A percentile compares a stretch with the other conserved stretches of the same genome.
Conservation (phyloP, 2,113 vertebrate genomes). For the Phalacrocorax brasilianus region DNA sequence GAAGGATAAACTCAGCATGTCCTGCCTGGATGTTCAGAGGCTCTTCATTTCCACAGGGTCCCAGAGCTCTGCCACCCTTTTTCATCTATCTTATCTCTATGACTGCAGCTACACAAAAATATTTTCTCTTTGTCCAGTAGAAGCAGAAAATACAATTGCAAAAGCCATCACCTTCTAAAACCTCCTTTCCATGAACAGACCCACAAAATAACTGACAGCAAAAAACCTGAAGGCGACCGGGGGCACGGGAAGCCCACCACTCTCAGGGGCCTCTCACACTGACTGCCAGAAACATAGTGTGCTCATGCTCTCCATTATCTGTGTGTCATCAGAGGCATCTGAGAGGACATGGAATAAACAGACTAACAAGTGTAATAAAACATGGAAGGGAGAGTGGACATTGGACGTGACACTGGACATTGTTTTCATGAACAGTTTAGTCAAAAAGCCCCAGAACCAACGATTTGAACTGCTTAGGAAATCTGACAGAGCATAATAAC, state of each 20-base stretch:
- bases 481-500: neutral
- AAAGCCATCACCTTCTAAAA: neutral
- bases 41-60: neutral
- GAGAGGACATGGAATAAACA: neutral
- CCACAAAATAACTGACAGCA: neutral
- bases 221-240: neutral
- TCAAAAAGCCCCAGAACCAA: neutral
- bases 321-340: neutral
- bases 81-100: neutral
- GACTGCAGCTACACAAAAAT: neutral
- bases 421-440: neutral
- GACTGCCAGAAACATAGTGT: neutral
- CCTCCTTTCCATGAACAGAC: neutral
- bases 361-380: neutral
- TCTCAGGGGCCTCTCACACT: neutral
- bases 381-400: neutral
- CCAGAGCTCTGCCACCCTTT: neutral
- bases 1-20: neutral
- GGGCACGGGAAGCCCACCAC: neutral
- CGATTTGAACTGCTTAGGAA: neutral
- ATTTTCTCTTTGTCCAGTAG: neutral
- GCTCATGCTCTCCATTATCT: neutral
- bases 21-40: neutral
- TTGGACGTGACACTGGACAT: neutral
- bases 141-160: neutral